Evolutionary conservation across 64 coral and sea anemone genomes (phyloP).

Genomic region (Orbicella faveolata): DNA sequence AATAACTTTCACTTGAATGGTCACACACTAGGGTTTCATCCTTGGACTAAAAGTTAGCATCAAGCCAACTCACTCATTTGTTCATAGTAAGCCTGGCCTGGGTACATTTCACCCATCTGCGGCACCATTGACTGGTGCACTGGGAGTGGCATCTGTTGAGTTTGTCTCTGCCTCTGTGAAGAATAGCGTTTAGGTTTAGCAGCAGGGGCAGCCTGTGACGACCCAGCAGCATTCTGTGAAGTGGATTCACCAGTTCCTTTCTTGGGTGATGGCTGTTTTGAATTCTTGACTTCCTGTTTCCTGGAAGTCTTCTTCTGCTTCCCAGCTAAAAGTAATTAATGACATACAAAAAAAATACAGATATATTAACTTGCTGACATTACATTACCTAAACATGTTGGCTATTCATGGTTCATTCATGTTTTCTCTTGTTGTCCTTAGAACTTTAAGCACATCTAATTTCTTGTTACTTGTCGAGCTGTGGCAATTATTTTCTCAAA

Average conservation of each 20-base stretch:
- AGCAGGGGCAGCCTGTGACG: neutral
- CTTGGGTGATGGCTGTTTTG: conserved; percentile 24
- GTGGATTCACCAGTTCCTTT: neutral
- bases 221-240: neutral
- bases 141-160: conserved; percentile 32
- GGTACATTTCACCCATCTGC: conserved; percentile 43
- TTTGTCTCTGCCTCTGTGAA: conserved; percentile 51
- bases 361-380: neutral
- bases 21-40: no score
- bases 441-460: no score
- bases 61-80: conserved; percentile 40
- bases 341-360: neutral
- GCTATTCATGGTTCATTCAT: no score
- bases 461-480: no score
- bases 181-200: conserved; percentile 71
- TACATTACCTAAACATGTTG: neutral
- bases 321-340: neutral
- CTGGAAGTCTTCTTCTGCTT: neutral
- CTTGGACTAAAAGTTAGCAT: no score
- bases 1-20: no score
- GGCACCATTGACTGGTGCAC: conserved; percentile 23
- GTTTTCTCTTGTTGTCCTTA: no score
- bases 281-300: conserved; percentile 4
- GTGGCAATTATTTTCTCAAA: no score
- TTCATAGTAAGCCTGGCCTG: conserved; percentile 56